These are phyloP conservation scores for Apamea crenata DNA, from an alignment of 2,888 invertebrate genomes.

Conservation along the genomic window DNA sequence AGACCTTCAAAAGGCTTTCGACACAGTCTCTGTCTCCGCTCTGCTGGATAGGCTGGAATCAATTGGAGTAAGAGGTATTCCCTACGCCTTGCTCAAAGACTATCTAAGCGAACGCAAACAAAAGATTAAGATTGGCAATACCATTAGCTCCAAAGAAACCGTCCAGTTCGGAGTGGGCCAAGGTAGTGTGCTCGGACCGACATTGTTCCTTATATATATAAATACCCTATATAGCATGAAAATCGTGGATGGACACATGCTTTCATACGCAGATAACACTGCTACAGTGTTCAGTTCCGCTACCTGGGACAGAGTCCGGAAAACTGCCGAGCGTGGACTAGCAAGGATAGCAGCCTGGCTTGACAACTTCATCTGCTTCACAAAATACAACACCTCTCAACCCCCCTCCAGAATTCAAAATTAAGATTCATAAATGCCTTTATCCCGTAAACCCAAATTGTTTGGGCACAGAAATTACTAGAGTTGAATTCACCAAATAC, in stretches of 20 bases:
- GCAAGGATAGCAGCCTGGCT: not conserved
- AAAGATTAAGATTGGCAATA: conserved; percentile 6
- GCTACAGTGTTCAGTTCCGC: not conserved
- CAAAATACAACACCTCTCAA: not conserved
- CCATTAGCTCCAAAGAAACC: not conserved
- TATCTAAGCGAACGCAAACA: not conserved
- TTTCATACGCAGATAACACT: too few species aligned
- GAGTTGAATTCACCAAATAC: not conserved
- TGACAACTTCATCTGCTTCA: not conserved
- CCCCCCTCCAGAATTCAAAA: not conserved
- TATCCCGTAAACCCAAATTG: not conserved
- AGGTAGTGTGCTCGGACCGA: conserved; percentile 7
- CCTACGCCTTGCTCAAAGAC: too few species aligned
- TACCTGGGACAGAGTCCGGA: not conserved
- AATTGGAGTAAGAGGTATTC: too few species aligned
- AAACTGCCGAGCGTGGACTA: not conserved
- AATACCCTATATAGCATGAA: too few species aligned
- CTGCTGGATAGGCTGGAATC: too few species aligned
- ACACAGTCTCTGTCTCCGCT: too few species aligned
- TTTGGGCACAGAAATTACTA: not conserved
- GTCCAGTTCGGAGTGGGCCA: not conserved
- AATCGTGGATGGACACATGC: too few species aligned
- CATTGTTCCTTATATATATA: not conserved
- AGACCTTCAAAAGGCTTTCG: too few species aligned
- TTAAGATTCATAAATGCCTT: not conserved